phyloP scores from a whole-genome alignment of 2,888 invertebrate species.

The Cryptus viduatorius region DNA sequence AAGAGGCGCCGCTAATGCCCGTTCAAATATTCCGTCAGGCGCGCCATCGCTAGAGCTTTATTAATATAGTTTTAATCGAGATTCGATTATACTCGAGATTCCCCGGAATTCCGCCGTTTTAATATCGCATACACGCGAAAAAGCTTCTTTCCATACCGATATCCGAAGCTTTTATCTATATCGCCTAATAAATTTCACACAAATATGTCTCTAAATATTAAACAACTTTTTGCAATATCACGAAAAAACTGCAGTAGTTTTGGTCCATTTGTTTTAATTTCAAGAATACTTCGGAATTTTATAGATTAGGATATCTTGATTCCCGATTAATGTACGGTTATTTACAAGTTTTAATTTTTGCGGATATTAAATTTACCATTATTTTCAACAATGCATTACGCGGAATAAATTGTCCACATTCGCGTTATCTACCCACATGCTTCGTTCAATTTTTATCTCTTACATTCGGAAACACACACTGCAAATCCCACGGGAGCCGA shows the following conservation, averaged over 20 bases:
- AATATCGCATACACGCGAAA: background rate
- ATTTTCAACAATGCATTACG: too few species aligned
- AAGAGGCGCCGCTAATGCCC: constrained; percentile 5
- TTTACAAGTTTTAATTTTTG: too few species aligned
- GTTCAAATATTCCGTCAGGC: constrained; percentile 20
- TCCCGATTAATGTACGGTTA: background rate
- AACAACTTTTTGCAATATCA: too few species aligned
- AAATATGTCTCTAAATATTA: too few species aligned
- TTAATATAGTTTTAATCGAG: constrained; percentile 23
- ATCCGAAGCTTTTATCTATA: background rate
- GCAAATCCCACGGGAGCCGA: background rate
- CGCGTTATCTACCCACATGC: too few species aligned
- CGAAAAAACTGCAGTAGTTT: too few species aligned
- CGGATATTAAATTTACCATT: too few species aligned
- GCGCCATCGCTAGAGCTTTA: constrained; percentile 12
- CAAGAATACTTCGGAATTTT: too few species aligned
- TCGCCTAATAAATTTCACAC: background rate
- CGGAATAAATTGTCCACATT: too few species aligned
- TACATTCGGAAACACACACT: background rate
- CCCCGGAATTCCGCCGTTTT: background rate
- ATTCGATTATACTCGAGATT: constrained; percentile 18
- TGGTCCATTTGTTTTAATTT: too few species aligned
- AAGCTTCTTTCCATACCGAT: too few species aligned
- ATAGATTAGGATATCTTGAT: background rate
- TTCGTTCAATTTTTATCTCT: too few species aligned